Percentiles rank a stretch among this genome's conserved stretches.
These are phyloP conservation scores for Ramphastos sulfuratus DNA, from an alignment of 2,113 vertebrate species.

Conservation along the genomic window DNA sequence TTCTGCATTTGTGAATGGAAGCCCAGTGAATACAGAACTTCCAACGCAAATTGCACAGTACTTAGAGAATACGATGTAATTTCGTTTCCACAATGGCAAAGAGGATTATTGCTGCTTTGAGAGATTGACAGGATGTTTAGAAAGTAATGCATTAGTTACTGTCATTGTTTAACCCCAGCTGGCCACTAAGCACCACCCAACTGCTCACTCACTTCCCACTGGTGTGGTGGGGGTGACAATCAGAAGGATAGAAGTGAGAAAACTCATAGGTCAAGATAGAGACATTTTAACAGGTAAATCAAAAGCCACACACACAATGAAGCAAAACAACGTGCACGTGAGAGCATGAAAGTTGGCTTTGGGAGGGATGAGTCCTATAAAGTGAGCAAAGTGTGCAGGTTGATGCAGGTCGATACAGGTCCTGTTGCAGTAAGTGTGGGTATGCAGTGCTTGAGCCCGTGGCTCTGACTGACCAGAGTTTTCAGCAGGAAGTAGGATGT, in stretches of 20 bases:
- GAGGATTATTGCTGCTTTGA: background rate
- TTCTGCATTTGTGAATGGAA: conserved; percentile 17
- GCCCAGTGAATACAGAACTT: background rate
- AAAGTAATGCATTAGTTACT: background rate
- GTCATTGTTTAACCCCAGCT: background rate
- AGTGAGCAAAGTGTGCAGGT: background rate
- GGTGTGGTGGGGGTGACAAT: background rate
- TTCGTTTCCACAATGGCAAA: background rate
- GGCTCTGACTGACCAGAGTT: background rate
- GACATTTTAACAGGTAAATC: no score
- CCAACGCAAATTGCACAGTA: conserved; percentile 18
- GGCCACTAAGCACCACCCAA: background rate
- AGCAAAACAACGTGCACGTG: background rate
- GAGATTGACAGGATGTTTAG: background rate
- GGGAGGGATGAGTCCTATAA: background rate
- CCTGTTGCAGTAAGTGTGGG: background rate
- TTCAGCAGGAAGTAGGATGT: background rate
- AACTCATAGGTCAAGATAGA: background rate
- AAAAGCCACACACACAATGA: background rate
- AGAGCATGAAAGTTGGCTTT: background rate
- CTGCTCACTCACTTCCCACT: background rate
- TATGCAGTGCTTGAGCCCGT: background rate
- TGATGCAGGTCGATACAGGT: background rate
- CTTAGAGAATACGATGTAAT: conserved; percentile 19
- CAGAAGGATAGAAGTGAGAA: background rate